phyloP scores from a whole-genome alignment of 2,888 invertebrate species.

The Callinectes sapidus region DNA sequence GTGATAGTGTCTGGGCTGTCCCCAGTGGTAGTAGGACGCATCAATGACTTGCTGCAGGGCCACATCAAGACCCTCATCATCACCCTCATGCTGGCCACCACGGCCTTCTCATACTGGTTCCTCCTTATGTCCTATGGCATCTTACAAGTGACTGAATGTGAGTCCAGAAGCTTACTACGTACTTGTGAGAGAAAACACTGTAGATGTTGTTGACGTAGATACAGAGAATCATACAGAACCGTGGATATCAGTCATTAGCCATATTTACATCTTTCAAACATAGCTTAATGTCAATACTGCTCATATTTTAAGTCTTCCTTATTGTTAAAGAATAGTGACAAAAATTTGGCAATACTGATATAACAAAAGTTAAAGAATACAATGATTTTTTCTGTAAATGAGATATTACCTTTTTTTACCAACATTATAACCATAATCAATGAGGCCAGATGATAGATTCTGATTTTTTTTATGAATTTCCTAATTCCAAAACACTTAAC shows the following conservation, averaged over 20 bases:
- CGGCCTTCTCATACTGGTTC: conserved; percentile 66
- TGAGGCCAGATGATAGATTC: background rate
- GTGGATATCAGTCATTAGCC: background rate
- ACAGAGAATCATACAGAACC: too few relatives aligned
- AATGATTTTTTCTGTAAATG: too few relatives aligned
- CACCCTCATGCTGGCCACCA: conserved; percentile 50
- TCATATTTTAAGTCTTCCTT: background rate
- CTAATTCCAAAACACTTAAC: background rate
- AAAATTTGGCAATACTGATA: background rate
- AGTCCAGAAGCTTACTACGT: background rate
- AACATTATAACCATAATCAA: too few relatives aligned
- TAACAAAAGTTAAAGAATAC: too few relatives aligned
- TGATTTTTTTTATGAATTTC: background rate
- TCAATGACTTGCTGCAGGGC: conserved; percentile 55
- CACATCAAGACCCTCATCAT: conserved; percentile 62
- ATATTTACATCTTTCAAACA: background rate
- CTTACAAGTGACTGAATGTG: conserved; percentile 55
- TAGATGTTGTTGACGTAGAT: too few relatives aligned
- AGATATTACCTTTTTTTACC: too few relatives aligned
- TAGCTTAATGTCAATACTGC: background rate
- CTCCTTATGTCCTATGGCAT: conserved; percentile 56
- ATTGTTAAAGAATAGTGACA: background rate
- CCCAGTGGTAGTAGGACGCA: conserved; percentile 62
- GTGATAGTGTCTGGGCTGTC: conserved; percentile 64
- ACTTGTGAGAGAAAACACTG: background rate